Evolutionary conservation across 2,113 vertebrate species (phyloP).

Genomic region (Rissa tridactyla): DNA sequence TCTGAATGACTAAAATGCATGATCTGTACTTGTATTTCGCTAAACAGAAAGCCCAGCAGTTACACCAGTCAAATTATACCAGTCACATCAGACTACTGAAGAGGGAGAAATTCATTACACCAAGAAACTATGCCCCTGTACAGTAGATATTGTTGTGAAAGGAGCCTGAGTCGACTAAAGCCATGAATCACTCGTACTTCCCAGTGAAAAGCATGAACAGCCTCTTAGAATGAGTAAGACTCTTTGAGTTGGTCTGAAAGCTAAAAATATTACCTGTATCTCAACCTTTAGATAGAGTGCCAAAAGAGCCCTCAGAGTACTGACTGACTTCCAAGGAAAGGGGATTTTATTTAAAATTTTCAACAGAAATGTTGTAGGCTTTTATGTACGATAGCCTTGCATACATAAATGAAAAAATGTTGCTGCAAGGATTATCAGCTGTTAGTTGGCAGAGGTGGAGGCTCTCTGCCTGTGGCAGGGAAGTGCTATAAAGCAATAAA

Average conservation of each 20-base stretch:
- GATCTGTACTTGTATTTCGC: not conserved
- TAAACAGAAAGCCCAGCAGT: not conserved
- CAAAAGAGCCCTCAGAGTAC: not conserved
- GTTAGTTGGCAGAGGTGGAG: not conserved
- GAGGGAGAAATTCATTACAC: not conserved
- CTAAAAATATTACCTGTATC: not conserved
- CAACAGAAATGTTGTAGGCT: not conserved
- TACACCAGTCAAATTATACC: not conserved
- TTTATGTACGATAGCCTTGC: not conserved
- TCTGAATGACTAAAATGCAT: not conserved
- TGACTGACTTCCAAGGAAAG: not conserved
- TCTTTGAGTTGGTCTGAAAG: not conserved
- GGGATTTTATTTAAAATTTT: constrained; percentile 3
- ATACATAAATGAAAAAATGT: not conserved
- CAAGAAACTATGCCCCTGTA: not conserved
- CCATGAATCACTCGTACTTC: not conserved
- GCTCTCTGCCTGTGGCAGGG: not conserved
- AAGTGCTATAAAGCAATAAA: not conserved
- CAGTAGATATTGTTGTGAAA: not conserved
- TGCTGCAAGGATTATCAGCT: not conserved
- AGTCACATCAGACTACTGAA: not conserved
- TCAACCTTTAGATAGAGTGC: not conserved
- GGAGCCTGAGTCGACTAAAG: not conserved
- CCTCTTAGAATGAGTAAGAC: not conserved
- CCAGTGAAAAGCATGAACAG: not conserved